A percentile compares a stretch with the other conserved stretches of the same genome.
phyloP scores from a whole-genome alignment of 2,797 vertebrate genomes.

The Pseudocheirus occidentalis region DNA sequence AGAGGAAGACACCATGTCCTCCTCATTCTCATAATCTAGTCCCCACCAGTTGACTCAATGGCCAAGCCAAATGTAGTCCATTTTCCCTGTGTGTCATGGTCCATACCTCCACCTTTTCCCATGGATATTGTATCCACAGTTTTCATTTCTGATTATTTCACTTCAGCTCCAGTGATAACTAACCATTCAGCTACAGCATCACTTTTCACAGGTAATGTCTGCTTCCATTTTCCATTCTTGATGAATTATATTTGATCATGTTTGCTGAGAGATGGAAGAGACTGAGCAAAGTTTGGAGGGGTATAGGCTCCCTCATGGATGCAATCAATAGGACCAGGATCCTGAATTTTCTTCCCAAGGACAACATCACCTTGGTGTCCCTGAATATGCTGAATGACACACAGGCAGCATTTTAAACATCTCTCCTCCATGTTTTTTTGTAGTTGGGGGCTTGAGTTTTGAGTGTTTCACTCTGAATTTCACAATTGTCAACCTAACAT shows the following conservation, averaged over 20 bases:
- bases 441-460: background rate
- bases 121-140: too few relatives aligned
- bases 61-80: too few relatives aligned
- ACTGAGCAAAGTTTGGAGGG: background rate
- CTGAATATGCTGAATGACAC: background rate
- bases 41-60: too few relatives aligned
- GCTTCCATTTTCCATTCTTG: background rate
- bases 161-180: background rate
- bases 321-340: background rate
- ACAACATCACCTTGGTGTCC: conserved; percentile 45
- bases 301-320: background rate
- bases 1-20: too few relatives aligned
- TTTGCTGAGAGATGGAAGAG: background rate
- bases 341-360: conserved; percentile 66
- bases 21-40: too few relatives aligned
- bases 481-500: too few relatives aligned
- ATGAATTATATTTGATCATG: too few relatives aligned
- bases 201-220: background rate
- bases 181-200: background rate
- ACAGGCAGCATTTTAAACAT: background rate
- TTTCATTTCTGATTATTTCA: too few relatives aligned
- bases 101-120: too few relatives aligned
- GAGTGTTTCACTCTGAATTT: too few relatives aligned
- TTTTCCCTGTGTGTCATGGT: too few relatives aligned
- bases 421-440: rapidly evolving